phyloP scores from a whole-genome alignment of 1,140 invertebrate species.

The Listronotus oregonensis region DNA sequence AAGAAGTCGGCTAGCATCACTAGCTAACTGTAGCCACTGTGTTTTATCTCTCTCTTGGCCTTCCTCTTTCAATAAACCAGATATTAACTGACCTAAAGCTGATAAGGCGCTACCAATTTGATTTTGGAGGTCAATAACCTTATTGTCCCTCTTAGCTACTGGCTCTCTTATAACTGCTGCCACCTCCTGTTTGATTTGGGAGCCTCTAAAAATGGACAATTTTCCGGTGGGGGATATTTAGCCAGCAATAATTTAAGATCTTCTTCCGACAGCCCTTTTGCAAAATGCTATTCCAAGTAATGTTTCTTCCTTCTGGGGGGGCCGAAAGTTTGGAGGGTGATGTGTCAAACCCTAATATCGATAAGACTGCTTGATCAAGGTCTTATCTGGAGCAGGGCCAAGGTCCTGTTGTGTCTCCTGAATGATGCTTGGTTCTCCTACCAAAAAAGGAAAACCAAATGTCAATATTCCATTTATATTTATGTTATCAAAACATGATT shows the following conservation, averaged over 20 bases:
- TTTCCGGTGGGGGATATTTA: constrained; percentile 8
- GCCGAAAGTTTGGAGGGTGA: too few relatives aligned
- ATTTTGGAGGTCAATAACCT: constrained; percentile 2
- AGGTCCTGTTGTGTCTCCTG: too few relatives aligned
- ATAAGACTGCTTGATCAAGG: too few relatives aligned
- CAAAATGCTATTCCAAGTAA: constrained; percentile 13
- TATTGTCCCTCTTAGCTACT: constrained; percentile 5
- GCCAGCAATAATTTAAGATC: neutral
- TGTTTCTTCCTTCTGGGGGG: constrained; percentile 7
- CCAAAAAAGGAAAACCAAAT: too few relatives aligned
- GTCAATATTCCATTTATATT: too few relatives aligned
- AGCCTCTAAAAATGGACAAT: neutral
- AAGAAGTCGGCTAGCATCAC: constrained; percentile 19
- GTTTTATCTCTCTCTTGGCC: neutral
- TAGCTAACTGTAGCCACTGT: neutral
- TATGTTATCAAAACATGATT: too few relatives aligned
- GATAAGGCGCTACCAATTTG: constrained; percentile 9
- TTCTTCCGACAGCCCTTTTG: constrained; percentile 6
- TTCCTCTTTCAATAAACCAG: constrained; percentile 10
- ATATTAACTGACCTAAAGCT: constrained; percentile 8
- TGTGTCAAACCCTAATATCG: too few relatives aligned
- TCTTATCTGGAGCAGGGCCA: too few relatives aligned
- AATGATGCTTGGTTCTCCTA: too few relatives aligned
- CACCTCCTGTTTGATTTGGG: constrained; percentile 3
- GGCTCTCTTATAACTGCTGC: neutral